phyloP scores from a whole-genome alignment of 1,140 invertebrate genomes.

The Venustaconcha ellipsiformis region DNA sequence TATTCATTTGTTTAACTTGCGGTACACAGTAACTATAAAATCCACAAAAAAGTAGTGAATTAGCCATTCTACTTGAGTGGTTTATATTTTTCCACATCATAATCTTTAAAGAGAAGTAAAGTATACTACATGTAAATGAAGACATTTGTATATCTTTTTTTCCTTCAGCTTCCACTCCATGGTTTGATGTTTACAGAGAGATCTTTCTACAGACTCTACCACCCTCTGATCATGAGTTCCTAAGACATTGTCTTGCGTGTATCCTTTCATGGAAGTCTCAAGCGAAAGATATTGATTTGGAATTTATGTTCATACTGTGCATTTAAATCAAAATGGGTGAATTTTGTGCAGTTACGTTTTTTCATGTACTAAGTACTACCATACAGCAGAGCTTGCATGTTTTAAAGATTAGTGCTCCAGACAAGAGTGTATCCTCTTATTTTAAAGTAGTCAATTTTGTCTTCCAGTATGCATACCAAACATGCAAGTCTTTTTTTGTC shows the following conservation, averaged over 20 bases:
- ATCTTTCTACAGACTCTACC: slow-evolving; percentile 90
- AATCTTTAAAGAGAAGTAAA: background rate
- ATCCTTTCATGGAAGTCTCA: slow-evolving; percentile 67
- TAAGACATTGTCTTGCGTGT: slow-evolving; percentile 93
- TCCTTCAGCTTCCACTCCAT: slow-evolving; percentile 80
- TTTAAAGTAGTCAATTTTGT: no score
- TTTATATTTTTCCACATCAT: background rate
- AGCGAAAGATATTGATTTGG: background rate
- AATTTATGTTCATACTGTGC: background rate
- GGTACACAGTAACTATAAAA: no score
- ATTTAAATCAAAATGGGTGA: background rate
- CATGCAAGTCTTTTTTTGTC: no score
- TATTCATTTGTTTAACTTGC: no score
- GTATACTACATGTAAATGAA: background rate
- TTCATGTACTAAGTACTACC: no score
- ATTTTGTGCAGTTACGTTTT: background rate
- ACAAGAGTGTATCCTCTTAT: no score
- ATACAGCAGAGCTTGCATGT: no score
- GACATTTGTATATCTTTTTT: background rate
- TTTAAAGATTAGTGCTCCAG: no score
- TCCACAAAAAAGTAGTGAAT: background rate
- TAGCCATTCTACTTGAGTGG: background rate
- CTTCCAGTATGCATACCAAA: no score
- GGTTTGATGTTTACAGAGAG: slow-evolving; percentile 97
- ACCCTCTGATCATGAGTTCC: slow-evolving; percentile 95